phyloP scores from a whole-genome alignment of 2,888 invertebrate genomes.

The Drosophila longiperda region DNA sequence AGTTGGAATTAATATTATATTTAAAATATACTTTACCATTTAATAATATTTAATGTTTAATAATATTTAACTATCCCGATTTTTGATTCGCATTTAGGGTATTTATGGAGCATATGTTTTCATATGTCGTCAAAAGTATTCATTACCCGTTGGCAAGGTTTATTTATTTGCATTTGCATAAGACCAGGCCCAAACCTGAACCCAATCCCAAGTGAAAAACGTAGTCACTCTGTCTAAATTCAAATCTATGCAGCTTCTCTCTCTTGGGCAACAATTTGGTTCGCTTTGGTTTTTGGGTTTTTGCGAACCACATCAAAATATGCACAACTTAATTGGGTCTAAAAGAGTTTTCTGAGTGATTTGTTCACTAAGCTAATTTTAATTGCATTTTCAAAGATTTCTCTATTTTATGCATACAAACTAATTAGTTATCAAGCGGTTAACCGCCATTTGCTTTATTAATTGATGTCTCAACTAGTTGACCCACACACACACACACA shows the following conservation, averaged over 20 bases:
- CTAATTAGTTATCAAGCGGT: conserved; percentile 58
- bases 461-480: conserved; percentile 50
- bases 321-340: conserved; percentile 61
- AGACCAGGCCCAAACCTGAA: conserved; percentile 12
- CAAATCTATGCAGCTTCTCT: neutral
- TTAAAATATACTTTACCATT: neutral
- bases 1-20: no score
- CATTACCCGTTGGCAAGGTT: conserved; percentile 30
- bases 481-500: conserved; percentile 17
- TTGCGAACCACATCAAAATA: conserved; percentile 44
- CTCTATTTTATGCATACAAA: conserved; percentile 20
- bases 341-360: conserved; percentile 57
- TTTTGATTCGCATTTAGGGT: neutral
- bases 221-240: neutral
- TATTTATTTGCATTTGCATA: conserved; percentile 59
- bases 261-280: conserved; percentile 9
- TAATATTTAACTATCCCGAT: neutral
- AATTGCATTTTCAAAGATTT: conserved; percentile 64
- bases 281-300: neutral
- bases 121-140: conserved; percentile 50
- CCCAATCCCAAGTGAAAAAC: conserved; percentile 12
- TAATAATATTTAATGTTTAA: no score
- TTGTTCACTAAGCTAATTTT: conserved; percentile 61
- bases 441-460: conserved; percentile 71
- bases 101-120: conserved; percentile 6